phyloP scores from a whole-genome alignment of 2,888 invertebrate genomes.

The Lampropteryx suffumata region DNA sequence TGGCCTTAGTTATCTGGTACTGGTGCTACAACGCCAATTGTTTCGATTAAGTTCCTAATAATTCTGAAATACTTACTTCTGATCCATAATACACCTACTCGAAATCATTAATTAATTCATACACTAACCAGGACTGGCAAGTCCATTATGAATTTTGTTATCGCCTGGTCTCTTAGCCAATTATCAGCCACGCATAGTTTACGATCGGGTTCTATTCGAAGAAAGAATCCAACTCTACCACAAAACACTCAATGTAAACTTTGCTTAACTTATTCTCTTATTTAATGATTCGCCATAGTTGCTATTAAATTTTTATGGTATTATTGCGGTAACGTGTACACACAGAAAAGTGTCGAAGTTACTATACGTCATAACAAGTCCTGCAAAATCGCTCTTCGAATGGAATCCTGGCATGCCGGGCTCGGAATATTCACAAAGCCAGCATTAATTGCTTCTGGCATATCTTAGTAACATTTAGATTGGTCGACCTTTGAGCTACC shows the following conservation, averaged over 20 bases:
- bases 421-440: conserved; percentile 33
- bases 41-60: background rate
- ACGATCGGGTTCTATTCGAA: conserved; percentile 10
- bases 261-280: too few species aligned
- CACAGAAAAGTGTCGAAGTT: too few species aligned
- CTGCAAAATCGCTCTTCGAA: conserved; percentile 3
- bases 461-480: conserved; percentile 17
- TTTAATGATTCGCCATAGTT: too few species aligned
- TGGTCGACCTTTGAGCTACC: background rate
- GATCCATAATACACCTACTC: conserved; percentile 1
- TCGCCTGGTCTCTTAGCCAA: conserved; percentile 27
- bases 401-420: background rate
- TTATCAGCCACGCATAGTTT: conserved; percentile 39
- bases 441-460: conserved; percentile 35
- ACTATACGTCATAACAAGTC: too few species aligned
- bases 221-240: too few species aligned
- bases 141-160: conserved; percentile 15
- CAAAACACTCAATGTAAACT: too few species aligned
- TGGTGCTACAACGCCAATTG: too few species aligned
- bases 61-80: background rate
- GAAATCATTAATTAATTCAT: conserved; percentile 11
- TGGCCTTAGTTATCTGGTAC: too few species aligned
- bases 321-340: too few species aligned
- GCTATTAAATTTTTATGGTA: too few species aligned
- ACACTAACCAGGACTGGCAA: conserved; percentile 16